Base-by-base conservation (phyloP, 2,113 vertebrate species). In the Eublepharis macularius region DNA sequence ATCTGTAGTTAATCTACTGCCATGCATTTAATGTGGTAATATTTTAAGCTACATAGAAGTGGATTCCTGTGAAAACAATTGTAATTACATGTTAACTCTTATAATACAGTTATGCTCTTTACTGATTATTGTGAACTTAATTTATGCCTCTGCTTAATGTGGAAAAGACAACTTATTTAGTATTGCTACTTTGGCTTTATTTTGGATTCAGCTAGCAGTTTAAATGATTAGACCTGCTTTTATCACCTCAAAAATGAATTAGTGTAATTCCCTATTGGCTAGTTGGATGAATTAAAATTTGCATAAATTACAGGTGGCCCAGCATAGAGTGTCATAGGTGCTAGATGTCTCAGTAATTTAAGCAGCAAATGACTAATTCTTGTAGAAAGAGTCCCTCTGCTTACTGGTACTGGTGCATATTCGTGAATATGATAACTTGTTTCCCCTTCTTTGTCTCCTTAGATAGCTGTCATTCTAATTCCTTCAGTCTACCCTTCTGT, bases 241-340 rank as follows among this genome's bases (percentile, higher is more conserved):
- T 83, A 60, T 83, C 2, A 0, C 80, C 45, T 21, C 43, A 9
- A 47, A 49, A 82, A 49, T 76, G 65, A 81, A 88, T 76, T 43
- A 80, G 82, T 74, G 36, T 24, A 70, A 72, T 91, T 90, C 21
- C 80, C 84, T 90, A 36, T 86, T 89, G 78, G 51, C 80, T 92
- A 72, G 41, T 80, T 88, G 84, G 49, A 60, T 82, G 83, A 85
- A 89, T 91, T 73, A 73, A 77, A 87, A 78, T 94, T 91, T 93
- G 69, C 49, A n/a, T 26, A 10, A 80, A 60, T 39, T 83, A 74
- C 73, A 88, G 41, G 54, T 89, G 83, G 49, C 83, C 85, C 24
- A 66, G 86, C 87, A 65, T 87, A 6, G 69, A 7, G 54, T 89
- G 51, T 76, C 4, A 2, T 81, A 81, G 51, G n/a, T 51, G 73